Percentiles rank a stretch among this genome's conserved stretches.
Evolutionary conservation across 2,797 vertebrate species (phyloP).

Genomic region (Podargus strigoides): DNA sequence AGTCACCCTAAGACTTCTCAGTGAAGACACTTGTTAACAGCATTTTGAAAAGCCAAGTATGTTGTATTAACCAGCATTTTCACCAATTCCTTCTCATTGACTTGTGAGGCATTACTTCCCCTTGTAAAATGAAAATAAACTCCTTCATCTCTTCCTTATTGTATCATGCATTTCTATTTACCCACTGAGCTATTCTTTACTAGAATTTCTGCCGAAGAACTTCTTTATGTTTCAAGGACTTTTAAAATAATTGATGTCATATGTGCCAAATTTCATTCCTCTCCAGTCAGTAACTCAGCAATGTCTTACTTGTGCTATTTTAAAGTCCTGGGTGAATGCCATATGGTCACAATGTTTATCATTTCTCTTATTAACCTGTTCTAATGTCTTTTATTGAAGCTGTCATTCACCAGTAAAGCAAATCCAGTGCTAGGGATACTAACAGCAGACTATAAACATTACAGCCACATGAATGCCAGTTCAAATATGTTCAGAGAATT

Average conservation of each 20-base stretch:
- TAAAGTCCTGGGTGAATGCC: neutral
- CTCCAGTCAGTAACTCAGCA: neutral
- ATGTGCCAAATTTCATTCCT: neutral
- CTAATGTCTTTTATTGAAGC: neutral
- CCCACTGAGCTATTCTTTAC: neutral
- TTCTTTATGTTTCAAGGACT: neutral
- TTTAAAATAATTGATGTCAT: neutral
- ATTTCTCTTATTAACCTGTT: neutral
- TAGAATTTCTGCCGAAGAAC: neutral
- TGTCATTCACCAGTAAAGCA: neutral
- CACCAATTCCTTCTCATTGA: neutral
- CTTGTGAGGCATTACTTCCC: neutral
- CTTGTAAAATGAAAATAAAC: neutral
- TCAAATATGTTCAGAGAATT: neutral
- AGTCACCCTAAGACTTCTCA: neutral
- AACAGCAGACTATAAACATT: neutral
- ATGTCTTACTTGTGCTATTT: neutral
- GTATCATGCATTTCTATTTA: neutral
- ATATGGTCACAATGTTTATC: neutral
- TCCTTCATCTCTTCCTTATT: neutral
- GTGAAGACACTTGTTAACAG: neutral
- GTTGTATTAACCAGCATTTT: neutral
- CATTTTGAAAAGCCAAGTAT: neutral
- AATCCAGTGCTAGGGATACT: neutral
- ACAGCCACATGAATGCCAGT: neutral